Conservation (phyloP, 2,797 vertebrate genomes). For the Pempheris klunzingeri region DNA sequence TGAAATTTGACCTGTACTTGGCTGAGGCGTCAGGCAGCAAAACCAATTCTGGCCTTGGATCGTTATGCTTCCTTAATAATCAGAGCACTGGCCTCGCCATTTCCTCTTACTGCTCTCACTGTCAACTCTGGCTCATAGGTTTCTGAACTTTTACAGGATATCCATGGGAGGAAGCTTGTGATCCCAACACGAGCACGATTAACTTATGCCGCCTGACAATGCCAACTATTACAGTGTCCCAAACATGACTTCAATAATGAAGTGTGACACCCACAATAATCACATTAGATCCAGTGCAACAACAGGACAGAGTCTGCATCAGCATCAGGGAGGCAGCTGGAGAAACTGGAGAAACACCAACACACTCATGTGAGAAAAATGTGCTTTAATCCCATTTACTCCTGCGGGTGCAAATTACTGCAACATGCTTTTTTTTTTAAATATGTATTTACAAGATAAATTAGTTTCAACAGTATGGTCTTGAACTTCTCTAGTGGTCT, state of each 20-base stretch:
- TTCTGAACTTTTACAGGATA: slow-evolving; percentile 46
- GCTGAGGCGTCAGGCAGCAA: slow-evolving; percentile 35
- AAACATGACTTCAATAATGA: slow-evolving; percentile 63
- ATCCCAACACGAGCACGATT: slow-evolving; percentile 42
- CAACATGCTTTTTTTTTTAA: slow-evolving; percentile 10
- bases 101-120: slow-evolving; percentile 44
- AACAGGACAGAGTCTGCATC: slow-evolving; percentile 23
- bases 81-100: slow-evolving; percentile 30
- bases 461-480: neutral
- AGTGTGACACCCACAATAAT: slow-evolving; percentile 57
- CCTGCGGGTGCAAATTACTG: slow-evolving; percentile 38
- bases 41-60: slow-evolving; percentile 52
- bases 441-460: slow-evolving; percentile 22
- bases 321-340: slow-evolving; percentile 62
- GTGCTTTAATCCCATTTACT: slow-evolving; percentile 36
- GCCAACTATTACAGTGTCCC: slow-evolving; percentile 41
- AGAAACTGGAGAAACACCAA: slow-evolving; percentile 51
- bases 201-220: slow-evolving; percentile 27
- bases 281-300: slow-evolving; percentile 36
- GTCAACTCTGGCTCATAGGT: slow-evolving; percentile 49
- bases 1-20: slow-evolving; percentile 64
- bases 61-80: slow-evolving; percentile 63
- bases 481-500: slow-evolving; percentile 1
- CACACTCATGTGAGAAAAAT: slow-evolving; percentile 63
- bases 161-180: slow-evolving; percentile 49